Conservation (phyloP, 2,797 vertebrate species). For the Urophycis tenuis region DNA sequence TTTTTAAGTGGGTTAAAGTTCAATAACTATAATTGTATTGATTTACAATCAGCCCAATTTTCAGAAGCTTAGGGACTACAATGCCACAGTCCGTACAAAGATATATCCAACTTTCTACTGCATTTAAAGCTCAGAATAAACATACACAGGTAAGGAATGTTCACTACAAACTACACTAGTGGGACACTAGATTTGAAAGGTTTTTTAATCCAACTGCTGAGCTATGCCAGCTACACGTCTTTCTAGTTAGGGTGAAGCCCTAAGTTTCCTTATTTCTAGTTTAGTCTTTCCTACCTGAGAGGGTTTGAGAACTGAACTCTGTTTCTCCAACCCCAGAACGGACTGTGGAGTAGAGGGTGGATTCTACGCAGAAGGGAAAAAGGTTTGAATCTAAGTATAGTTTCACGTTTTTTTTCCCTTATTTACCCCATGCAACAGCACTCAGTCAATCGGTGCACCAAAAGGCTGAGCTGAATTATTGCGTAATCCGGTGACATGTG, state of each 20-base stretch:
- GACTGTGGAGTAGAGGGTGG: background rate
- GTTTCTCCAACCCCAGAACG: slow-evolving; percentile 23
- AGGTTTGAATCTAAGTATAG: slow-evolving; percentile 8
- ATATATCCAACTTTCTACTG: background rate
- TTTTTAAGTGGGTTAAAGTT: background rate
- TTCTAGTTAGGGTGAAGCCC: background rate
- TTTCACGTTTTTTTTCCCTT: slow-evolving; percentile 20
- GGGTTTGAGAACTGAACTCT: slow-evolving; percentile 35
- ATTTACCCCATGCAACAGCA: slow-evolving; percentile 33
- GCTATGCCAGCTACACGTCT: background rate
- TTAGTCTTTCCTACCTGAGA: slow-evolving; percentile 39
- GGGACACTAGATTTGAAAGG: background rate
- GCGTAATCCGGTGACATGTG: slow-evolving; percentile 53
- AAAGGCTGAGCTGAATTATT: slow-evolving; percentile 48
- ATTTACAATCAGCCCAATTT: background rate
- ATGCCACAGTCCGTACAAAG: background rate
- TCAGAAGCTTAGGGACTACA: background rate
- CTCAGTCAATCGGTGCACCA: slow-evolving; percentile 31
- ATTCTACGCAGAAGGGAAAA: slow-evolving; percentile 30
- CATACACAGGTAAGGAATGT: background rate
- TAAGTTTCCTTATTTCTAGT: slow-evolving; percentile 10
- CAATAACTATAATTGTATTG: background rate
- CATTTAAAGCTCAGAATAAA: background rate
- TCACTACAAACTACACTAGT: background rate
- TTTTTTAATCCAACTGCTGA: background rate